phyloP scores from a whole-genome alignment of 2,888 invertebrate species.

The Mylabris sibirica region DNA sequence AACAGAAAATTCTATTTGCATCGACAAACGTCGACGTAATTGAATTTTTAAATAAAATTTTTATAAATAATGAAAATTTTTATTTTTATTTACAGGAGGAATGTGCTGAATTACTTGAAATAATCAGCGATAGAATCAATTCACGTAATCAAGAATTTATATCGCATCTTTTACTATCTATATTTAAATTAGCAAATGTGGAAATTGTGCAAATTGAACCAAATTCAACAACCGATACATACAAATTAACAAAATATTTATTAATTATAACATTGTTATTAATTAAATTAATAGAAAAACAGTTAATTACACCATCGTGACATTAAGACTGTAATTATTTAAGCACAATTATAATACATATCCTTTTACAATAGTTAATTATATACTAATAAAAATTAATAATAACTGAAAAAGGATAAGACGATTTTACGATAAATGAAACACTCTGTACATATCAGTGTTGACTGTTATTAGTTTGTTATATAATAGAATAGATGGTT shows the following conservation, averaged over 20 bases:
- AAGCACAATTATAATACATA: slow-evolving; percentile 54
- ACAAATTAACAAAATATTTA: slow-evolving; percentile 37
- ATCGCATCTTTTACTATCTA: slow-evolving; percentile 85
- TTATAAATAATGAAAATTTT: not conserved
- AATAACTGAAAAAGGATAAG: slow-evolving; percentile 30
- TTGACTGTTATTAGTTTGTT: slow-evolving; percentile 59
- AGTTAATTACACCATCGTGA: slow-evolving; percentile 52
- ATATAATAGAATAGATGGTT: slow-evolving; percentile 51
- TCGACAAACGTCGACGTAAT: not conserved
- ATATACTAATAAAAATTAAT: slow-evolving; percentile 42
- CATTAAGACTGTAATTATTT: slow-evolving; percentile 50
- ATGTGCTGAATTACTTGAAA: slow-evolving; percentile 82
- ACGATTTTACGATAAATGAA: slow-evolving; percentile 34
- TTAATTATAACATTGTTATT: slow-evolving; percentile 43
- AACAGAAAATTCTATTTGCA: not conserved
- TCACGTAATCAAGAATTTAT: slow-evolving; percentile 84
- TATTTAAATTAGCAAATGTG: slow-evolving; percentile 92
- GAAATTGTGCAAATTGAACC: slow-evolving; percentile 83
- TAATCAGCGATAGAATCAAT: slow-evolving; percentile 85
- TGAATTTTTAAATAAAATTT: not conserved
- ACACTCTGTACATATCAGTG: slow-evolving; percentile 60
- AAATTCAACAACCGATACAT: slow-evolving; percentile 59
- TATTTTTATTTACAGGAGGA: slow-evolving; percentile 73
- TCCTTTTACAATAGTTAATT: slow-evolving; percentile 51
- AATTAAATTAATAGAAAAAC: slow-evolving; percentile 43